Conservation (phyloP, 1,140 invertebrate species). For the Apis dorsata region DNA sequence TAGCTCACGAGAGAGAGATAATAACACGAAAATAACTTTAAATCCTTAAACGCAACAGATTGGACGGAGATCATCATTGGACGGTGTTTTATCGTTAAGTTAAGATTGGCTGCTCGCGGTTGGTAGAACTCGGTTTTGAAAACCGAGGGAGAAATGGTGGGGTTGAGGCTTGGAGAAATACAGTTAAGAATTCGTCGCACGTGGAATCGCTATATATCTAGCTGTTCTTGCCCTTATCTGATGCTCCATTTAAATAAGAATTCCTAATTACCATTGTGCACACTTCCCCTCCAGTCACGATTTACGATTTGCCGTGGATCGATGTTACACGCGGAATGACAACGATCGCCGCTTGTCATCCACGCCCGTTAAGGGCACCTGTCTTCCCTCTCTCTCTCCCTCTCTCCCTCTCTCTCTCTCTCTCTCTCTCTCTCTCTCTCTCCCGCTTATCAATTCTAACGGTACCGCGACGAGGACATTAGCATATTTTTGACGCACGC, state of each 20-base stretch:
- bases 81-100: neutral
- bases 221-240: slow-evolving; percentile 72
- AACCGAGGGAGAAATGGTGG: neutral
- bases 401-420: neutral
- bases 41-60: too few relatives aligned
- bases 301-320: slow-evolving; percentile 31
- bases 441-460: neutral
- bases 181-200: slow-evolving; percentile 74
- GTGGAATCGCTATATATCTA: slow-evolving; percentile 70
- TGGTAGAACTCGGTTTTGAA: neutral
- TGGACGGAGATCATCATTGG: neutral
- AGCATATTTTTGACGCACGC: slow-evolving; percentile 12
- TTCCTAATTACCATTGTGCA: slow-evolving; percentile 72
- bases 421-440: neutral
- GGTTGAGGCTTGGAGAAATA: slow-evolving; percentile 50
- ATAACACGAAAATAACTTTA: too few relatives aligned
- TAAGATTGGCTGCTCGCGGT: neutral
- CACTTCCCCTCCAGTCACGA: slow-evolving; percentile 41
- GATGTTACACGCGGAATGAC: slow-evolving; percentile 24
- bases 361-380: slow-evolving; percentile 24
- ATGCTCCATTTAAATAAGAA: slow-evolving; percentile 74
- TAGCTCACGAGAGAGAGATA: too few relatives aligned
- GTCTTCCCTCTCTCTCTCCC: neutral
- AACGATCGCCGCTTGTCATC: slow-evolving; percentile 10
- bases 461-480: neutral